A percentile compares a stretch with the other conserved stretches of the same genome.
Conservation (phyloP, 2,113 vertebrate species). For the Coptodon bakossiorum region DNA sequence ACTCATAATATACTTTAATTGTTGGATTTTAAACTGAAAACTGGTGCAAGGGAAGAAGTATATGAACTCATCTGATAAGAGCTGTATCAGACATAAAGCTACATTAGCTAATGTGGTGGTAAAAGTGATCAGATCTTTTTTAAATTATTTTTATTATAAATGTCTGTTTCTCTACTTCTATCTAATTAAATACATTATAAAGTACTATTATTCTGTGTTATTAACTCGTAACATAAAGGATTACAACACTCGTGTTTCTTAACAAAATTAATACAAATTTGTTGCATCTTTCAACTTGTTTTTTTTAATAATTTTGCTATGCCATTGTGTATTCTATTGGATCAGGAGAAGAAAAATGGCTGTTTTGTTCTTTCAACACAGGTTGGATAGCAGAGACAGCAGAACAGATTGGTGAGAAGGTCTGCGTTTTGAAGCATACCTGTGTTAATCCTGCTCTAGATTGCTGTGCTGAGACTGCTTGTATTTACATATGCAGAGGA, state of each 20-base stretch:
- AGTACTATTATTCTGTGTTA: neutral
- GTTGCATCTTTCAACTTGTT: neutral
- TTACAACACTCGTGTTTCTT: neutral
- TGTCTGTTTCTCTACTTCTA: neutral
- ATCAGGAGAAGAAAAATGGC: slow-evolving; percentile 39
- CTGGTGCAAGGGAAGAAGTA: neutral
- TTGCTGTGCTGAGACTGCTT: slow-evolving; percentile 78
- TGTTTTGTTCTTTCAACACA: slow-evolving; percentile 43
- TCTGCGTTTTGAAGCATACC: slow-evolving; percentile 65
- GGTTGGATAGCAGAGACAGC: slow-evolving; percentile 64
- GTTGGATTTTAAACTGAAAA: neutral
- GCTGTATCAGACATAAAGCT: neutral
- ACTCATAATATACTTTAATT: neutral
- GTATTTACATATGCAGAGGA: slow-evolving; percentile 85
- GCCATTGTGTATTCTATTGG: slow-evolving; percentile 34
- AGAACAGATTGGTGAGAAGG: slow-evolving; percentile 71
- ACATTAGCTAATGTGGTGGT: neutral
- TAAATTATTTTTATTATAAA: neutral
- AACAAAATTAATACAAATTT: neutral
- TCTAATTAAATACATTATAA: neutral
- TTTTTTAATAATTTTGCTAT: neutral
- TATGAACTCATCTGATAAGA: neutral
- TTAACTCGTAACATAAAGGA: neutral
- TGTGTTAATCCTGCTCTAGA: slow-evolving; percentile 80
- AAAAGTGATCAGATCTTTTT: neutral